Evolutionary conservation across 2,888 invertebrate genomes (phyloP).

Genomic region (Temnothorax rugatulus): DNA sequence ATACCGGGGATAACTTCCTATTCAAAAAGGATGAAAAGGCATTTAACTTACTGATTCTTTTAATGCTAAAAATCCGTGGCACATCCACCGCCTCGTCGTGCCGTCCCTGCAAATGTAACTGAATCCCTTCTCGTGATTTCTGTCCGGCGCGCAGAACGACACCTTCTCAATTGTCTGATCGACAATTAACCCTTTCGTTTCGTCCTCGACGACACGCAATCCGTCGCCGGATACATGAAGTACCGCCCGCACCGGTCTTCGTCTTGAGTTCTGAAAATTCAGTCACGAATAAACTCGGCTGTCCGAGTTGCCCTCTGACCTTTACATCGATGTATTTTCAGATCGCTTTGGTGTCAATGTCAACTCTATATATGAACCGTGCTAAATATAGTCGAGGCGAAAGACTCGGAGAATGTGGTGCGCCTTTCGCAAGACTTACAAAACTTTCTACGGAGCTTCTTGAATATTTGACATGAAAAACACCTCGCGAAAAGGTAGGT

Average conservation of each 20-base stretch:
- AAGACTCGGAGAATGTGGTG: constrained; percentile 26
- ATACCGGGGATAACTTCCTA: not conserved
- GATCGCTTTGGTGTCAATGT: constrained; percentile 43
- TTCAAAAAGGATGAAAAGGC: not conserved
- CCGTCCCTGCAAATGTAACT: constrained; percentile 99
- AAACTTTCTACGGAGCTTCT: constrained; percentile 17
- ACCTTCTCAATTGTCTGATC: constrained; percentile 99
- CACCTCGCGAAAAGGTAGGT: not conserved
- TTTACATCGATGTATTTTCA: constrained; percentile 40
- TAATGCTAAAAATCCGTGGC: constrained; percentile 98
- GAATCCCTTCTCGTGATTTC: constrained; percentile 98
- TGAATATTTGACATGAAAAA: constrained; percentile 2
- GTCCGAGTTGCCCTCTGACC: constrained; percentile 36
- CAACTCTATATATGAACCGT: constrained; percentile 13
- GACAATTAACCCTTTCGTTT: constrained; percentile 99
- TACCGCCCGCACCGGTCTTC: constrained; percentile 95
- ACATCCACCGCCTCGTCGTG: constrained; percentile 99
- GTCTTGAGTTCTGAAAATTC: constrained; percentile 91
- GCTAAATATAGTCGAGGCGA: constrained; percentile 48
- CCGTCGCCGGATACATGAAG: constrained; percentile 98
- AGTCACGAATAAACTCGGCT: constrained; percentile 9
- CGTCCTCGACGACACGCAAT: constrained; percentile 98
- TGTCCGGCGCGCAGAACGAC: constrained; percentile 99
- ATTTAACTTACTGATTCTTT: constrained; percentile 92
- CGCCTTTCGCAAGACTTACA: constrained; percentile 3